phyloP scores from a whole-genome alignment of 2,797 vertebrate genomes.

The Molossus alvarezi region DNA sequence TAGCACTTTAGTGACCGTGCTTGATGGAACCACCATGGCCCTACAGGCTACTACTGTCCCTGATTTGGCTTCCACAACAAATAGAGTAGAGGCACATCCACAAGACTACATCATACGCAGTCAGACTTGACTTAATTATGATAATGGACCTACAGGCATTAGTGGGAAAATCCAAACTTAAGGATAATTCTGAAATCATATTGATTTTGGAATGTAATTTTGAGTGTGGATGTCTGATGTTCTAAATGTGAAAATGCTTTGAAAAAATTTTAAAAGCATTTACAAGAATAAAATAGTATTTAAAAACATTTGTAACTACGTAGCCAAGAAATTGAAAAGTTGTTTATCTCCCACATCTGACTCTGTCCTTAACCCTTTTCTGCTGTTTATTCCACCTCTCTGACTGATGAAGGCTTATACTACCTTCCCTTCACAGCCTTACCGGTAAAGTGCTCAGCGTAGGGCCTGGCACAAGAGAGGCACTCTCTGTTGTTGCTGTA shows the following conservation, averaged over 20 bases:
- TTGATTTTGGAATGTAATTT: neutral
- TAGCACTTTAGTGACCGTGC: neutral
- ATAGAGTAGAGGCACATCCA: neutral
- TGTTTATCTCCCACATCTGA: neutral
- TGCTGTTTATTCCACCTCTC: neutral
- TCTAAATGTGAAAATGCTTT: constrained; percentile 36
- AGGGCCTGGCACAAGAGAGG: neutral
- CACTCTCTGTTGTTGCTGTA: neutral
- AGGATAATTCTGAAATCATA: neutral
- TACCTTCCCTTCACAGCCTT: neutral
- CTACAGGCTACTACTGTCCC: too few species aligned
- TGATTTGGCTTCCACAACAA: neutral
- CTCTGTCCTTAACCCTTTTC: neutral
- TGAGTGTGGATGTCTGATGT: neutral
- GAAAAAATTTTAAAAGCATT: constrained; percentile 34
- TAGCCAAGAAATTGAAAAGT: neutral
- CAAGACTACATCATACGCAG: neutral
- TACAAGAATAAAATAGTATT: constrained; percentile 34
- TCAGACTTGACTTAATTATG: neutral
- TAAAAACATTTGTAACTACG: neutral
- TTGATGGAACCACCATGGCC: neutral
- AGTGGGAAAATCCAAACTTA: neutral
- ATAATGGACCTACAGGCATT: neutral
- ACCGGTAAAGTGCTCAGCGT: neutral
- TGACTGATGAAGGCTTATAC: neutral